Evolutionary conservation across 2,113 vertebrate species (phyloP), one percentile per base, ranked within the genome.

Genomic region (Xiphophorus maculatus): DNA sequence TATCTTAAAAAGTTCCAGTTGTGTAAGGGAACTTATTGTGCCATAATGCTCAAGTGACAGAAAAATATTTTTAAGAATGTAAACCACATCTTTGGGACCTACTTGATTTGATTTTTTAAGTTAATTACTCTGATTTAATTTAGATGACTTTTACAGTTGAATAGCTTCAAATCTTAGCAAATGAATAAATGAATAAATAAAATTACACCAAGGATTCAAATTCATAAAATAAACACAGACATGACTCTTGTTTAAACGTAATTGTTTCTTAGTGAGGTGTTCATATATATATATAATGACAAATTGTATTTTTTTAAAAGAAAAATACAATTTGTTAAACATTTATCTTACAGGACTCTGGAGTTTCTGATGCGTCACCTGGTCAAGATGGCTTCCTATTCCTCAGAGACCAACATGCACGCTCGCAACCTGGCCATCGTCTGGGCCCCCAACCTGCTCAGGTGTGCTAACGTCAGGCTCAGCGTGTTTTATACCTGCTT

Each of bases 381-480:
- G 13, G 93, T 97, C 72, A 94, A 62, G 78, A 96, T 99, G 96
- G 96, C 97, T 0, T 95, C 95, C 0, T 85, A 90, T 77, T 95
- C 95, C 51, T 63, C 90, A 32, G 87, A 95, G 84, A 99, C 97
- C 88, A 99, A 97, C 95, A 99, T 99, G 97, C 97, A 99, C 0
- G 85, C 95, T 0, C 88, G 97, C 28, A 98, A 98, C 91, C 86
- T 99, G 79, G 97, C 97, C 69, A 99, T 99, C 1, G 97, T 99
- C 4, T 99, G 97, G 97, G 97, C 97, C 0, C 97, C 97, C 27
- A 99, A 98, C 82, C 93, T 99, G 66, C 96, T 99, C 86, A 95
- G 97, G 97, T 98, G 83, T 69, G 94, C 10, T 71, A 1, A 0
- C 15, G 33, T 63, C 25, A 2, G 11, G 15, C 25, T 35, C 27